phyloP scores from a whole-genome alignment of 2,888 invertebrate genomes.

The Dilophus febrilis region DNA sequence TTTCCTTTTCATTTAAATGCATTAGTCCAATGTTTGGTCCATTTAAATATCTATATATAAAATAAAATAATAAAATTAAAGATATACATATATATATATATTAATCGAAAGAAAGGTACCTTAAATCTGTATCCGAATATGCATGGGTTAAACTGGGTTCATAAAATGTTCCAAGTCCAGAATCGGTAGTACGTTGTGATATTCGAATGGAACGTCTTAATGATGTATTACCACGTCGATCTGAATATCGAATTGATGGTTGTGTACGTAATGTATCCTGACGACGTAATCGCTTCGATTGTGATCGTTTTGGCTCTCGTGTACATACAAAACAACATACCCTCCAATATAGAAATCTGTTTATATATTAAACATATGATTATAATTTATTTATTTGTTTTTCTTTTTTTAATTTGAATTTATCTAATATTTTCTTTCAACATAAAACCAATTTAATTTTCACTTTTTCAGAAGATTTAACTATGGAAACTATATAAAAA shows the following conservation, averaged over 20 bases:
- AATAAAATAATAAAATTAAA: too few species aligned
- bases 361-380: conserved; percentile 7
- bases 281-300: conserved; percentile 30
- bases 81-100: too few species aligned
- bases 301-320: conserved; percentile 44
- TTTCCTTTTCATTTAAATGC: too few species aligned
- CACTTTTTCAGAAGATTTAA: too few species aligned
- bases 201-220: conserved; percentile 39
- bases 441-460: too few species aligned
- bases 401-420: neutral
- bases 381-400: neutral
- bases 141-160: conserved; percentile 42
- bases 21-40: too few species aligned
- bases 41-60: too few species aligned
- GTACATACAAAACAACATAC: conserved; percentile 83
- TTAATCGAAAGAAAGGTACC: neutral
- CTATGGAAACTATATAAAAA: neutral
- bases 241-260: conserved; percentile 29
- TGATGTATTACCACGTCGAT: conserved; percentile 21
- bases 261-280: conserved; percentile 25
- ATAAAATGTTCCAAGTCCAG: conserved; percentile 36
- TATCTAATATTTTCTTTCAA: too few species aligned
- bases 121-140: conserved; percentile 53
- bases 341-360: conserved; percentile 85
- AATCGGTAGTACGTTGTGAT: conserved; percentile 45